Conservation (phyloP, 2,888 invertebrate genomes). For the Eupithecia centaureata region DNA sequence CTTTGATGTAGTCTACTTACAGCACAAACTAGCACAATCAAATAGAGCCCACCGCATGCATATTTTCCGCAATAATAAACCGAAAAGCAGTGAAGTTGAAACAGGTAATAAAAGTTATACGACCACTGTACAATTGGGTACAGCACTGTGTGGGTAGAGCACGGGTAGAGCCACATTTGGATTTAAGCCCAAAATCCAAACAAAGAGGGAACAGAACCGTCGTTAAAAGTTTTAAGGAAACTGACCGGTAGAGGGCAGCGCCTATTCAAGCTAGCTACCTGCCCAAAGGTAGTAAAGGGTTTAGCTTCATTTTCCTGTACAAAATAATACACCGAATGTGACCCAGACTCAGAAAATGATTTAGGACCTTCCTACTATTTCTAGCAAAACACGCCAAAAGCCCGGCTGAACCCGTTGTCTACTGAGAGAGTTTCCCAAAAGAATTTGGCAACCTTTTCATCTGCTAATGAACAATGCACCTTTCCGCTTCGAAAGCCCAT, state of each 20-base stretch:
- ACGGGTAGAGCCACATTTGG: constrained; percentile 21
- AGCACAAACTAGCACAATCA: not conserved
- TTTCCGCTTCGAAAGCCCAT: constrained; percentile 4
- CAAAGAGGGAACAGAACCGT: constrained; percentile 22
- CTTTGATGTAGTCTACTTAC: not conserved
- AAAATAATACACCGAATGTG: not conserved
- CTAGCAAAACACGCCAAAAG: not conserved
- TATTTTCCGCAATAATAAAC: not conserved
- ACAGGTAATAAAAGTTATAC: constrained; percentile 1
- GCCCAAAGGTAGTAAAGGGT: not conserved
- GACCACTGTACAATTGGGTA: constrained; percentile 7
- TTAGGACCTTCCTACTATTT: not conserved
- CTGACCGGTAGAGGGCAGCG: constrained; percentile 1
- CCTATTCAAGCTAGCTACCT: not conserved
- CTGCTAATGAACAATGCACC: constrained; percentile 1
- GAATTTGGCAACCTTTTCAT: not conserved
- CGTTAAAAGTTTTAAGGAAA: constrained; percentile 17
- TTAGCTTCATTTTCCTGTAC: not conserved
- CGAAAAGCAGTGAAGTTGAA: constrained; percentile 9
- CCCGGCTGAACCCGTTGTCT: not conserved
- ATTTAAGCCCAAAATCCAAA: constrained; percentile 20
- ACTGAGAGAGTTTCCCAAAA: not conserved
- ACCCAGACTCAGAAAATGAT: not conserved
- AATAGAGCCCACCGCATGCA: not conserved
- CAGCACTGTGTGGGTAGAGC: constrained; percentile 14